Evolutionary conservation across 1,140 invertebrate genomes (phyloP).

Genomic region (Berghia stephanieae): DNA sequence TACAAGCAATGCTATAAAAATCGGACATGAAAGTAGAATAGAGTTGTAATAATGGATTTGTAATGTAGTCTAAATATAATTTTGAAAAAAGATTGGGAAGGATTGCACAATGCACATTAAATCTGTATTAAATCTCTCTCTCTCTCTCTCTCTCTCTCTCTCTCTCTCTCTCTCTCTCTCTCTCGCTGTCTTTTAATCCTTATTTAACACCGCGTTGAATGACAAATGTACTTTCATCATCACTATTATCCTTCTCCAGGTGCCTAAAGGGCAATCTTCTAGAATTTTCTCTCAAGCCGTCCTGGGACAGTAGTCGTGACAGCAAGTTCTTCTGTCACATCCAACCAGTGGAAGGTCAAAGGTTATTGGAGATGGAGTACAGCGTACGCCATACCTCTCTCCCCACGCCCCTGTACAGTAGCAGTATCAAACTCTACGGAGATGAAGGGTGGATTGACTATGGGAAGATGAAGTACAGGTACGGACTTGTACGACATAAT

Average conservation of each 20-base stretch:
- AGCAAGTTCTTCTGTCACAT: conserved; percentile 52
- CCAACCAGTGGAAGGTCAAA: conserved; percentile 39
- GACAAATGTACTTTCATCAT: not conserved
- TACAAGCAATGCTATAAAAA: too few relatives aligned
- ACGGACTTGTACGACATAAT: not conserved
- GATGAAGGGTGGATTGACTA: conserved; percentile 46
- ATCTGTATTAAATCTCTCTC: too few relatives aligned
- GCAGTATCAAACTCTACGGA: conserved; percentile 37
- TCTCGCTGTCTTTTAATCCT: too few relatives aligned
- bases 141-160: not conserved
- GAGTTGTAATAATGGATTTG: too few relatives aligned
- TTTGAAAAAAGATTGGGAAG: not conserved
- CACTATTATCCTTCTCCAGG: conserved; percentile 29
- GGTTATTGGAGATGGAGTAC: conserved; percentile 47
- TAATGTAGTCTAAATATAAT: not conserved
- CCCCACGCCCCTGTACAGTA: conserved; percentile 35
- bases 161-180: not conserved
- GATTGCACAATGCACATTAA: too few relatives aligned
- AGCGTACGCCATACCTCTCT: conserved; percentile 28
- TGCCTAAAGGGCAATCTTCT: conserved; percentile 49
- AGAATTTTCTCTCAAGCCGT: conserved; percentile 46
- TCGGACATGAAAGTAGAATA: too few relatives aligned
- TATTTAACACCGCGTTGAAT: not conserved
- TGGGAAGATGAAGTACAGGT: conserved; percentile 41
- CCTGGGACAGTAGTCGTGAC: conserved; percentile 40